Evolutionary conservation across 35 echinoderm and acorn worm species (phyloP).

Genomic region (Heliocidaris erythrogramma): DNA sequence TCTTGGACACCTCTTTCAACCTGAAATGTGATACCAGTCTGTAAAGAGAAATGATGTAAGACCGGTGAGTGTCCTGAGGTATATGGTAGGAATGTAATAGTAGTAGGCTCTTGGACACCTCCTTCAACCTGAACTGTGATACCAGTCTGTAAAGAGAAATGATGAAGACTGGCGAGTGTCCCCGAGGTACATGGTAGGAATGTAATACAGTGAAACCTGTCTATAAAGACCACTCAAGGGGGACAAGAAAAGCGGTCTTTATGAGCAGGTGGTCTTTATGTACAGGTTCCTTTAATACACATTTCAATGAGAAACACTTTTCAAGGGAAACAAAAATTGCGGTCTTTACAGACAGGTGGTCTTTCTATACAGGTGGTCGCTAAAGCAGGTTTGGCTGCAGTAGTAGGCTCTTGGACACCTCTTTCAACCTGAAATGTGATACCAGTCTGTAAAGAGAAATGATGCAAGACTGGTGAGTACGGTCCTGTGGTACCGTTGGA

Average conservation of each 20-base stretch:
- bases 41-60: not conserved
- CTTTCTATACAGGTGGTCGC: too few species aligned
- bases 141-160: conserved; percentile 60
- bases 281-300: too few species aligned
- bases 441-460: conserved; percentile 60
- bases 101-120: conserved; percentile 88
- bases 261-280: too few species aligned
- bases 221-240: too few species aligned
- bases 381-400: too few species aligned
- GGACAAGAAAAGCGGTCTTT: too few species aligned
- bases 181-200: conserved; percentile 66
- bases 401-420: conserved; percentile 87
- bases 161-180: not conserved
- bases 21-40: conserved; percentile 84
- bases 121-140: conserved; percentile 89
- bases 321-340: too few species aligned
- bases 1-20: conserved; percentile 90
- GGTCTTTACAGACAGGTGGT: too few species aligned
- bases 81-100: conserved; percentile 76
- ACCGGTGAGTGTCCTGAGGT: conserved; percentile 26
- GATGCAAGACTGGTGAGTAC: not conserved
- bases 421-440: conserved; percentile 87
- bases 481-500: conserved; percentile 46
- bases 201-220: too few species aligned
- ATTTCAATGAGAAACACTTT: too few species aligned